Evolutionary conservation across 2,888 invertebrate genomes (phyloP), one percentile per base, ranked within the genome.

Genomic region (Ophion ellenae): DNA sequence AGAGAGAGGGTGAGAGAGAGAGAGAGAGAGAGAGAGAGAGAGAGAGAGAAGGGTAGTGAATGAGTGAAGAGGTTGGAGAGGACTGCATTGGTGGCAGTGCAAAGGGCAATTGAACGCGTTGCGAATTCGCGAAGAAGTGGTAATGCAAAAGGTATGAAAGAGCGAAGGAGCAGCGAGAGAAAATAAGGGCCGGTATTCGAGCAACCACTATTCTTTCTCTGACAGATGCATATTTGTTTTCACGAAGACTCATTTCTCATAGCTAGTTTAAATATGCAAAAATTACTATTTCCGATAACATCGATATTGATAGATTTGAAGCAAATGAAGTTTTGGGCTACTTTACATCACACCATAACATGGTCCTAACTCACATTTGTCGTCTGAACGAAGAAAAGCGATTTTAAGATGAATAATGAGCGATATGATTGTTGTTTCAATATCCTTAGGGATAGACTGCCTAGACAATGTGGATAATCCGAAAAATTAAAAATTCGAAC

Each of bases 81-180:
- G 36, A 20, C 63, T 57, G 63, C 61, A 53, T 63, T 79, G 69
- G 79, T 32, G 75, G 74, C 63, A 53, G 57, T 61, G 69, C 73
- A 75, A 89, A 85, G 87, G 85, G 81, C 87, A 83, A 86, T 87
- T 85, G 89, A 85, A 89, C 89, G 84, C 85, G 87, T 89, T 89
- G 87, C 87, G 82, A 67, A 70, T 32, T 79, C 32, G 28, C 2
- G 24, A 24, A 80, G 70, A 40, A 67, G 66, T 2, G 45, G 3
- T 5, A 63, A 20, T 20, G n/a, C 32, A 7, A 53, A 47, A 61
- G 40, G 40, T 40, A 59, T 24, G 32, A 64, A 36, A 69, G 17
- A 47, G 9, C 45, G 59, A 69, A 17, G 45, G 64, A 47, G 28
- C n/a, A 47, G 20, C 40, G 70, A 32, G 28, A 69, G 24, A 45